Evolutionary conservation across 1,140 invertebrate genomes (phyloP).

Genomic region (Drosophila prosaltans): DNA sequence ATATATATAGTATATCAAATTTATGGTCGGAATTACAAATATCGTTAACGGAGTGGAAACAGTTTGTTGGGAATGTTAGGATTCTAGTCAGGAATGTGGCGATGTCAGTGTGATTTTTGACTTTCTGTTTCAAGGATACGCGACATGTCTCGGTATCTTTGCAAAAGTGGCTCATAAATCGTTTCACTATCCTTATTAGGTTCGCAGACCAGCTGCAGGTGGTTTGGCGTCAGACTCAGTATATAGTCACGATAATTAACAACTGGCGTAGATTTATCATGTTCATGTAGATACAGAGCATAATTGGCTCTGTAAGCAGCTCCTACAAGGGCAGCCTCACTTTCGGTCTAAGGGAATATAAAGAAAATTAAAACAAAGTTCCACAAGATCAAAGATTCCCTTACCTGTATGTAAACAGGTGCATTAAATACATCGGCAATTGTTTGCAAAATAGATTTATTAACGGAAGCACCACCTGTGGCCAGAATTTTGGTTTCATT

Average conservation of each 20-base stretch:
- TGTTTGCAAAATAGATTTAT: conserved; percentile 93
- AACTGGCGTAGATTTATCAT: conserved; percentile 1
- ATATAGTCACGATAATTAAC: conserved; percentile 70
- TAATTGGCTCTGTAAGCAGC: conserved; percentile 92
- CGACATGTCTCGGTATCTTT: conserved; percentile 85
- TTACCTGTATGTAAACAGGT: conserved; percentile 92
- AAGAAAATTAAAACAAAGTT: background rate
- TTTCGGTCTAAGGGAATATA: conserved; percentile 85
- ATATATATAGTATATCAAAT: conserved; percentile 41
- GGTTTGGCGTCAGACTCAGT: conserved; percentile 62
- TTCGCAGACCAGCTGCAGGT: conserved; percentile 84
- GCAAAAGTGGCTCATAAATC: conserved; percentile 87
- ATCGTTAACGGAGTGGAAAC: background rate
- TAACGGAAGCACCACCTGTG: conserved; percentile 95
- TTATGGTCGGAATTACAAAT: conserved; percentile 10
- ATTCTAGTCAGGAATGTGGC: conserved; percentile 32
- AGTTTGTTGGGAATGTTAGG: conserved; percentile 29
- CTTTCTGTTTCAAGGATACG: conserved; percentile 29
- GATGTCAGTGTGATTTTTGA: conserved; percentile 16
- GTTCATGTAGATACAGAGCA: conserved; percentile 82
- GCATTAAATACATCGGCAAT: conserved; percentile 96
- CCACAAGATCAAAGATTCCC: background rate
- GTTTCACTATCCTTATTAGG: conserved; percentile 87
- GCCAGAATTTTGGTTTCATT: conserved; percentile 87
- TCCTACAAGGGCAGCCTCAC: conserved; percentile 93